A percentile compares a stretch with the other conserved stretches of the same genome.
These are phyloP conservation scores for Rhysida immarginata DNA, from an alignment of 1,140 invertebrate species.

Conservation along the genomic window DNA sequence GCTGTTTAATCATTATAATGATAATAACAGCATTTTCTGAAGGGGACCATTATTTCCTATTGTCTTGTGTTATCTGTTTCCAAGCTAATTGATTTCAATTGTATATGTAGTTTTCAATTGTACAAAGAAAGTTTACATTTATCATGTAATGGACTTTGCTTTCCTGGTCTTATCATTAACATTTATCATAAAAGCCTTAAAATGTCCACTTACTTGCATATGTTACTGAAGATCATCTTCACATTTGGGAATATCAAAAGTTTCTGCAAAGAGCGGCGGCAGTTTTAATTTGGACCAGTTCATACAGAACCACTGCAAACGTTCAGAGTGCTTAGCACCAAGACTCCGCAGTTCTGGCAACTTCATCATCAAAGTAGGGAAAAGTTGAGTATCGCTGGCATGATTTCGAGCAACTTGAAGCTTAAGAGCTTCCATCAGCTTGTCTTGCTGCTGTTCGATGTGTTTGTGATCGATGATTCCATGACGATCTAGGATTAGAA, in stretches of 20 bases:
- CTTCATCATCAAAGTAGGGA: constrained; percentile 50
- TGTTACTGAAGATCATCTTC: constrained; percentile 42
- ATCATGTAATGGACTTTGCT: too few relatives aligned
- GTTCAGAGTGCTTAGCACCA: constrained; percentile 65
- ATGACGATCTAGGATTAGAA: constrained; percentile 44
- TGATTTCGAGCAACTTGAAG: constrained; percentile 38
- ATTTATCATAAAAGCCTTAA: too few relatives aligned
- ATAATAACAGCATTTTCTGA: too few relatives aligned
- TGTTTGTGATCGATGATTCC: constrained; percentile 67
- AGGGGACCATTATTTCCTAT: too few relatives aligned
- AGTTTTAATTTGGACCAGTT: constrained; percentile 69
- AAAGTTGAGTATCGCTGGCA: constrained; percentile 40
- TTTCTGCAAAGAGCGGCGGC: constrained; percentile 88
- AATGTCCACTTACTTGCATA: too few relatives aligned
- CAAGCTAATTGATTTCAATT: too few relatives aligned
- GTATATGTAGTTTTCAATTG: too few relatives aligned
- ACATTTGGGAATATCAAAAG: constrained; percentile 90
- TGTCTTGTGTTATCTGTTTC: too few relatives aligned
- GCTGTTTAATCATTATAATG: too few relatives aligned
- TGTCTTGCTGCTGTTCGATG: constrained; percentile 67
- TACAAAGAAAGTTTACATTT: too few relatives aligned
- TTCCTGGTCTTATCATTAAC: too few relatives aligned
- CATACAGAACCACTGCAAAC: constrained; percentile 75
- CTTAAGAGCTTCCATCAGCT: constrained; percentile 68
- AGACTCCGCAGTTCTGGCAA: constrained; percentile 62